phyloP scores from a whole-genome alignment of 2,797 vertebrate species.

The Lycodopsis pacificus region DNA sequence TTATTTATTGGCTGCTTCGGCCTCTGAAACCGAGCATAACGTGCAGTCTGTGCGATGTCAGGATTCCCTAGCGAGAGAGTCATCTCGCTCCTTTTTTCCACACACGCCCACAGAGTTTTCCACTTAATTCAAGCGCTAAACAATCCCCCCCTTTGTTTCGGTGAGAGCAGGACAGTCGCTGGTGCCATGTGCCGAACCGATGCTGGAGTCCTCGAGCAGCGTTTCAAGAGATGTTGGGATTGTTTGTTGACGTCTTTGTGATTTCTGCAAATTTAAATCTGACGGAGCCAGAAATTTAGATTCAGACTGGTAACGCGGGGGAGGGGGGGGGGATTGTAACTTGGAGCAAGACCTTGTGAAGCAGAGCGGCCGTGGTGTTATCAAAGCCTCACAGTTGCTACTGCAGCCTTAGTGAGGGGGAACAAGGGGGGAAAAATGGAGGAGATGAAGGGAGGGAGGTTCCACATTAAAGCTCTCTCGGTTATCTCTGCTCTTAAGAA shows the following conservation, averaged over 20 bases:
- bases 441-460: conserved; percentile 51
- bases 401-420: conserved; percentile 31
- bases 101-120: conserved; percentile 73
- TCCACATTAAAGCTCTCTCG: conserved; percentile 64
- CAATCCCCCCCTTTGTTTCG: conserved; percentile 75
- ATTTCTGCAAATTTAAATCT: conserved; percentile 43
- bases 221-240: conserved; percentile 55
- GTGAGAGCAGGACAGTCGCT: conserved; percentile 39
- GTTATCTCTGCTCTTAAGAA: conserved; percentile 69
- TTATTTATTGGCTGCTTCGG: conserved; percentile 43
- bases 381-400: conserved; percentile 62
- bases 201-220: conserved; percentile 52
- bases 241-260: conserved; percentile 41
- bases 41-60: conserved; percentile 75
- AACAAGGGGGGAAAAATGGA: conserved; percentile 31
- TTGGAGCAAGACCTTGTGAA: conserved; percentile 65
- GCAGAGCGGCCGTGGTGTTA: conserved; percentile 47
- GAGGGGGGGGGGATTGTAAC: conserved; percentile 41
- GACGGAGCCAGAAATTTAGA: conserved; percentile 26
- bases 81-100: conserved; percentile 70
- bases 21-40: conserved; percentile 50
- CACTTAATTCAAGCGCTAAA: conserved; percentile 68
- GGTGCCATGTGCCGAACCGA: conserved; percentile 55
- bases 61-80: conserved; percentile 73
- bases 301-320: conserved; percentile 14